phyloP scores from a whole-genome alignment of 2,113 vertebrate genomes.

The Trogon melanurus region DNA sequence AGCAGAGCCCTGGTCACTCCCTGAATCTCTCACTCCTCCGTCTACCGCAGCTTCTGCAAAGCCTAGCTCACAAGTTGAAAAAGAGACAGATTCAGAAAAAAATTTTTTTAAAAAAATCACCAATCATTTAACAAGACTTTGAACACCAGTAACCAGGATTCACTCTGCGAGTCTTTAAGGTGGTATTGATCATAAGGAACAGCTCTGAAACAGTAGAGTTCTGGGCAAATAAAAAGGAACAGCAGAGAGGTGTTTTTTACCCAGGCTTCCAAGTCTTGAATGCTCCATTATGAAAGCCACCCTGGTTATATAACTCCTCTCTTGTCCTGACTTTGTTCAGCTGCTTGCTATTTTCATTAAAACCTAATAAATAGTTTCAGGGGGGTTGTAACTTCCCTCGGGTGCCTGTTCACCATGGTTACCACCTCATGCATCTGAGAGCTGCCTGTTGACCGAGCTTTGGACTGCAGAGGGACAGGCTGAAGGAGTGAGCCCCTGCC shows the following conservation, averaged over 20 bases:
- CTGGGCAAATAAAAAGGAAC: slow-evolving; percentile 15
- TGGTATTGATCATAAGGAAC: slow-evolving; percentile 20
- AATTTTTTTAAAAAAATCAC: neutral
- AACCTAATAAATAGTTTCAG: slow-evolving; percentile 12
- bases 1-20: neutral
- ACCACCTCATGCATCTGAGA: neutral
- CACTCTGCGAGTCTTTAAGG: neutral
- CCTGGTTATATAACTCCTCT: slow-evolving; percentile 8
- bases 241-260: neutral
- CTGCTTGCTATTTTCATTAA: slow-evolving; percentile 13
- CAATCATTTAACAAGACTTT: neutral
- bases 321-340: slow-evolving; percentile 20
- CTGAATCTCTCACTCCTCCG: neutral
- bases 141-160: slow-evolving; percentile 7
- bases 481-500: neutral
- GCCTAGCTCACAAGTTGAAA: neutral
- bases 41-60: neutral
- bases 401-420: slow-evolving; percentile 5
- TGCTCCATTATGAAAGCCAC: neutral
- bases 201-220: slow-evolving; percentile 3
- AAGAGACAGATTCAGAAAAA: neutral
- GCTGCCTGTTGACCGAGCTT: neutral
- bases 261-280: neutral
- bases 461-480: rapidly evolving
- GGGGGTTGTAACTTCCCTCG: neutral